phyloP scores from a whole-genome alignment of 2,888 invertebrate genomes.

The Cephalotes varians region DNA sequence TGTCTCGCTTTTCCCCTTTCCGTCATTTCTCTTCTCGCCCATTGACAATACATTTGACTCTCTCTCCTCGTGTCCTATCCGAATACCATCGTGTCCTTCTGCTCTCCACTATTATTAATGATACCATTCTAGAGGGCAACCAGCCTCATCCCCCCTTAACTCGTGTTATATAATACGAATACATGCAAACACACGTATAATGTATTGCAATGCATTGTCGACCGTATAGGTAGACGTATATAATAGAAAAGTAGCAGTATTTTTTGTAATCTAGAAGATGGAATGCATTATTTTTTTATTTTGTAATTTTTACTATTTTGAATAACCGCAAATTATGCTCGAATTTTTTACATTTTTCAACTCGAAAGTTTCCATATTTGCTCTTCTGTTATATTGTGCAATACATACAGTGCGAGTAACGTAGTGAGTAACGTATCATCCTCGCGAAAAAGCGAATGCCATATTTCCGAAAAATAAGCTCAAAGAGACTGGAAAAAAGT shows the following conservation, averaged over 20 bases:
- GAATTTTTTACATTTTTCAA: constrained; percentile 7
- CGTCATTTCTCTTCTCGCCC: constrained; percentile 12
- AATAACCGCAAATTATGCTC: background rate
- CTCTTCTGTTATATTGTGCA: background rate
- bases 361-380: background rate
- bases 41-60: constrained; percentile 9
- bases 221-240: background rate
- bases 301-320: constrained; percentile 4
- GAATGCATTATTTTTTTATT: no score
- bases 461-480: background rate
- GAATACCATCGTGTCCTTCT: constrained; percentile 42
- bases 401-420: background rate
- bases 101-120: constrained; percentile 63
- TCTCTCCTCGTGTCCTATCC: constrained; percentile 9
- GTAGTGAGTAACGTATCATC: background rate
- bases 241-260: background rate
- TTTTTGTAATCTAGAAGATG: background rate
- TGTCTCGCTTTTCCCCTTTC: background rate
- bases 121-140: constrained; percentile 40
- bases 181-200: background rate
- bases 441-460: background rate
- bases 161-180: constrained; percentile 36
- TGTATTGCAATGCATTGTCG: background rate
- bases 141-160: constrained; percentile 6
- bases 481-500: background rate